Percentiles rank a stretch among this genome's conserved stretches.
phyloP scores from a whole-genome alignment of 2,888 invertebrate genomes.

The Acanthacorydalis orientalis region DNA sequence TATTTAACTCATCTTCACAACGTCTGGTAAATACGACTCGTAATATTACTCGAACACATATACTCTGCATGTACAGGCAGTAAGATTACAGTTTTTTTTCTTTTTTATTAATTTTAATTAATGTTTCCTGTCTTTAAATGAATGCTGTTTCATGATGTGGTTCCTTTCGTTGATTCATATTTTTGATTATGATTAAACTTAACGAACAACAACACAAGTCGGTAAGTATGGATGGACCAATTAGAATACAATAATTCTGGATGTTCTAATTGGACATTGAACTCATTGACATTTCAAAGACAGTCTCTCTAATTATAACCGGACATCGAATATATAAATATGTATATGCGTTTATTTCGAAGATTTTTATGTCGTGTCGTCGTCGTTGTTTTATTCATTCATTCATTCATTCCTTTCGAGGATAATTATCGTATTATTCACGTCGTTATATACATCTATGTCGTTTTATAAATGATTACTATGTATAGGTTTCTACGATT shows the following conservation, averaged over 20 bases:
- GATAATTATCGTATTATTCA: slow-evolving; percentile 6
- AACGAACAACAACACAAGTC: no score
- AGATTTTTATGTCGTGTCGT: no score
- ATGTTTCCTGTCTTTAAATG: slow-evolving; percentile 1
- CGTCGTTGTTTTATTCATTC: slow-evolving; percentile 8
- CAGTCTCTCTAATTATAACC: no score
- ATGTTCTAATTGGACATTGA: neutral
- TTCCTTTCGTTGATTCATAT: neutral
- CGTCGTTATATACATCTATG: slow-evolving; percentile 7
- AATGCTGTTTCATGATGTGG: slow-evolving; percentile 1
- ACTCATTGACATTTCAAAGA: neutral
- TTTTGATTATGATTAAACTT: no score
- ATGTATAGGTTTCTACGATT: neutral
- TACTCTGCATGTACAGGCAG: no score
- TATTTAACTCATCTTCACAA: neutral
- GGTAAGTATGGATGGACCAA: neutral
- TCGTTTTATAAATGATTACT: slow-evolving; percentile 7
- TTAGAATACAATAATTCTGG: slow-evolving; percentile 1
- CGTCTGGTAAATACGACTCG: no score
- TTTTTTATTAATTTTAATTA: slow-evolving; percentile 4
- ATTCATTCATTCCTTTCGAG: slow-evolving; percentile 4
- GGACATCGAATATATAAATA: no score
- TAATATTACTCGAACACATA: no score
- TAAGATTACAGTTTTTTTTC: no score
- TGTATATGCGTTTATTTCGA: no score